Conservation (phyloP, 1,140 invertebrate genomes). For the Epicauta chinensis region DNA sequence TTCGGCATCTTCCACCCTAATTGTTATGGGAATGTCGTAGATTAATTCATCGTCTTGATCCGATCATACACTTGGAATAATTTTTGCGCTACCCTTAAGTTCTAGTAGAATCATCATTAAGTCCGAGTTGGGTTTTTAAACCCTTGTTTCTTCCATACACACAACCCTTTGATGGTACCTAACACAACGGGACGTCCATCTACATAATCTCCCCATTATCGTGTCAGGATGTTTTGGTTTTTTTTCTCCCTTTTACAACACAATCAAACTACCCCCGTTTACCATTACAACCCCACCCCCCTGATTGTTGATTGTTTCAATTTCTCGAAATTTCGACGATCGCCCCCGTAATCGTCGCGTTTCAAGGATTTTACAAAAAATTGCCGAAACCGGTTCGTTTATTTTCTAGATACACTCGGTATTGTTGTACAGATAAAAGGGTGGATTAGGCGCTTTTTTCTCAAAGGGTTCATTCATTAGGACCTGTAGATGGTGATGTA, state of each 20-base stretch:
- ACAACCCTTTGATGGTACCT: constrained; percentile 3
- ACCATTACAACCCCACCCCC: neutral
- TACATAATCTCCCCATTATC: constrained; percentile 21
- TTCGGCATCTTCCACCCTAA: too few relatives aligned
- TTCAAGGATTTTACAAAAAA: too few relatives aligned
- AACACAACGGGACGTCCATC: constrained; percentile 6
- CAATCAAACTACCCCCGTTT: neutral
- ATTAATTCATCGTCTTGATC: too few relatives aligned
- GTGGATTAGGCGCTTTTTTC: constrained; percentile 9
- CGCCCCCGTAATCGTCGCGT: too few relatives aligned
- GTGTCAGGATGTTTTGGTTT: constrained; percentile 1
- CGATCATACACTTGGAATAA: too few relatives aligned
- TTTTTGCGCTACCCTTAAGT: neutral
- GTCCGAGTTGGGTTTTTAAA: constrained; percentile 11
- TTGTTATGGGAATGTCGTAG: too few relatives aligned
- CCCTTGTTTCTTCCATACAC: constrained; percentile 1
- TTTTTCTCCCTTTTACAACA: neutral
- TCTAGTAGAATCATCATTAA: neutral
- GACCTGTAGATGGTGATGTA: constrained; percentile 12
- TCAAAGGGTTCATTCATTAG: constrained; percentile 20
- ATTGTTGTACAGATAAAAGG: constrained; percentile 1
- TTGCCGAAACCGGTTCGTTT: too few relatives aligned
- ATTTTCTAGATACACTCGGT: too few relatives aligned
- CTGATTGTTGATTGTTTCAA: too few relatives aligned
- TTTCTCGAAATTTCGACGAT: too few relatives aligned